Conservation (phyloP, 2,888 invertebrate genomes). For the Pyrrhia umbra region DNA sequence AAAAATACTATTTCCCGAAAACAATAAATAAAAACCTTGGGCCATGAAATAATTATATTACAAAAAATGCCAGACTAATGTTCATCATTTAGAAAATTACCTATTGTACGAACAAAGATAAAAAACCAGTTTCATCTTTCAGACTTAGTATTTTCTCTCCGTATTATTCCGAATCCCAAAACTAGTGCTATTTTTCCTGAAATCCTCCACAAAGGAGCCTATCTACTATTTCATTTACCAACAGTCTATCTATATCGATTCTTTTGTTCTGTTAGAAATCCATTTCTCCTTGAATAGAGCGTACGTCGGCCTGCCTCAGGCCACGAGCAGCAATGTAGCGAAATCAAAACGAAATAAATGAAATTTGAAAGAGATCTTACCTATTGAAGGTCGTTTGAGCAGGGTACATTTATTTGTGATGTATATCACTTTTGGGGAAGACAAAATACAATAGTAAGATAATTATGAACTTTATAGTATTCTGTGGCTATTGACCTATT, state of each 20-base stretch:
- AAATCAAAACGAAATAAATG: constrained; percentile 62
- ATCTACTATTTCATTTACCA: constrained; percentile 53
- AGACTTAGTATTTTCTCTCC: constrained; percentile 37
- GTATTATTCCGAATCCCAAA: constrained; percentile 40
- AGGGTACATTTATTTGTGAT: constrained; percentile 58
- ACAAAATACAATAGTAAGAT: constrained; percentile 41
- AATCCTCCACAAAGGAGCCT: constrained; percentile 48
- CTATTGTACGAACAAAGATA: constrained; percentile 27
- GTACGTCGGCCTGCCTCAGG: constrained; percentile 36
- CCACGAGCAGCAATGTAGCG: constrained; percentile 62
- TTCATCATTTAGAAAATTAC: constrained; percentile 27
- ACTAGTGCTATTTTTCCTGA: constrained; percentile 58
- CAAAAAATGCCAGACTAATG: constrained; percentile 14
- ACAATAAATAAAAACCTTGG: not conserved
- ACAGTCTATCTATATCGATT: constrained; percentile 48
- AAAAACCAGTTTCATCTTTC: constrained; percentile 29
- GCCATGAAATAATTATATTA: constrained; percentile 1
- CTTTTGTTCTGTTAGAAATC: constrained; percentile 57
- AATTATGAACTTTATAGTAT: constrained; percentile 10
- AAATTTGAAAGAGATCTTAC: constrained; percentile 35
- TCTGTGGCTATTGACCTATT: constrained; percentile 17
- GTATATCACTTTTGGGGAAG: constrained; percentile 41
- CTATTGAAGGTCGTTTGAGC: constrained; percentile 42
- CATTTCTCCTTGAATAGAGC: constrained; percentile 57
- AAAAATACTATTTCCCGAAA: not conserved